Conservation (phyloP, 1,140 invertebrate species). For the Chrysoperla carnea region DNA sequence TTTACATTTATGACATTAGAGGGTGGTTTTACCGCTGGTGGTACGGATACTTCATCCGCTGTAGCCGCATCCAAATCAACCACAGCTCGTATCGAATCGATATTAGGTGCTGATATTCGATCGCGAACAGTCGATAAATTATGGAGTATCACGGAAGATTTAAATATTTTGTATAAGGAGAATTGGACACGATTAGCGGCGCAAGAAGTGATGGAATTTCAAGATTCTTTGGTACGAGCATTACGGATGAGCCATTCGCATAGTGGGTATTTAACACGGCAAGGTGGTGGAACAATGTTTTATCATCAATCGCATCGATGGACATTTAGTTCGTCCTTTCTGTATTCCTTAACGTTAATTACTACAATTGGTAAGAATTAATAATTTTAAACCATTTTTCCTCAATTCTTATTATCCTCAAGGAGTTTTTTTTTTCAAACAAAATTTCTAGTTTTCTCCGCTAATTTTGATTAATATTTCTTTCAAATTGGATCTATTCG, state of each 20-base stretch:
- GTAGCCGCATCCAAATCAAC: constrained; percentile 40
- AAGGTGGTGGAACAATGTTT: constrained; percentile 13
- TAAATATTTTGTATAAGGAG: constrained; percentile 86
- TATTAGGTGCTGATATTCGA: constrained; percentile 20
- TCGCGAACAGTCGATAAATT: constrained; percentile 55
- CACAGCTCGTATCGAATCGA: constrained; percentile 16
- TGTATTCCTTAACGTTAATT: constrained; percentile 89
- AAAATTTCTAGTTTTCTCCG: too few species aligned
- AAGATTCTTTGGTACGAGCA: constrained; percentile 33
- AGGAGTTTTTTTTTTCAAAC: too few species aligned
- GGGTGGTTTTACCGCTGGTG: constrained; percentile 25
- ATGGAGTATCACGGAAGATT: constrained; percentile 85
- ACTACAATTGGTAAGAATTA: constrained; percentile 79
- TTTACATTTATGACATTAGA: constrained; percentile 84
- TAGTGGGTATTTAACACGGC: constrained; percentile 10
- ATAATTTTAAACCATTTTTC: background rate
- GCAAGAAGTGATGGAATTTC: constrained; percentile 72
- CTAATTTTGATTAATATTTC: too few species aligned
- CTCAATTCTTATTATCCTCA: too few species aligned
- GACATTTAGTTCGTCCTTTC: constrained; percentile 80
- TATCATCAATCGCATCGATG: constrained; percentile 48
- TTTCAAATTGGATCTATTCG: too few species aligned
- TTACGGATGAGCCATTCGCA: constrained; percentile 10
- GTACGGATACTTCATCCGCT: constrained; percentile 25
- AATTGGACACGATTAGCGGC: constrained; percentile 81